phyloP scores from a whole-genome alignment of 1,140 invertebrate genomes.

The roundworm (Caenorhabditis elegans) region WBcel235 BX284603.4:9805501-9806000 shows the following conservation, averaged over 20 bases:
- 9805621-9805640: too few species aligned
- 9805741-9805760: not conserved
- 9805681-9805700: not conserved
- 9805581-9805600: not conserved
- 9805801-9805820: not conserved
- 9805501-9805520: not conserved
- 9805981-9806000: slow-evolving; percentile 5
- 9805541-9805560: not conserved
- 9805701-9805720: not conserved
- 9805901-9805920: slow-evolving; percentile 52
- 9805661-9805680: not conserved
- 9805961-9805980: not conserved
- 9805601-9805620: too few species aligned
- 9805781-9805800: slow-evolving; percentile 37
- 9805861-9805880: not conserved
- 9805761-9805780: slow-evolving; percentile 45
- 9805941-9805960: not conserved
- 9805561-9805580: not conserved
- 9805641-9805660: not conserved
- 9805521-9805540: not conserved
- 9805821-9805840: not conserved
- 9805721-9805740: not conserved
- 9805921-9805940: slow-evolving; percentile 35
- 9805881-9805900: slow-evolving; percentile 30
- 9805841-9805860: slow-evolving; percentile 38